These are phyloP conservation scores for Montipora efflorescens DNA, from an alignment of 64 coral and sea anemone genomes.

Conservation along the genomic window DNA sequence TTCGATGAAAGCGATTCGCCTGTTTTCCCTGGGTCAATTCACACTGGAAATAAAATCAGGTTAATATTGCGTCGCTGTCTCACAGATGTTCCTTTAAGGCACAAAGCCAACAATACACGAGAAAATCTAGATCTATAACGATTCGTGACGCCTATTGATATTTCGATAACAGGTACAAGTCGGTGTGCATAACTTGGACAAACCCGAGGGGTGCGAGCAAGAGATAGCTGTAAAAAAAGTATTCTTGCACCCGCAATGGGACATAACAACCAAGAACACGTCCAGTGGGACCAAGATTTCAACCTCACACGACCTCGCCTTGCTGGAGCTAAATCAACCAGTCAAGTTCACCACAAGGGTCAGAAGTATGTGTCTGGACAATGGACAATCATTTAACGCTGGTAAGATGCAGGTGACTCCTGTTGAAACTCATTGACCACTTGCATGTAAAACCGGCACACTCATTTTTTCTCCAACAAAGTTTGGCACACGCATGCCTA, in stretches of 20 bases:
- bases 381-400: conserved; percentile 39
- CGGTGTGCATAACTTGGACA: conserved; percentile 82
- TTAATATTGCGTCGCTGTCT: too few relatives aligned
- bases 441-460: too few relatives aligned
- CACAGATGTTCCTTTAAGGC: too few relatives aligned
- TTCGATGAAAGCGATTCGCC: too few relatives aligned
- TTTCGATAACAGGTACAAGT: conserved; percentile 65
- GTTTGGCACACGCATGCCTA: too few relatives aligned
- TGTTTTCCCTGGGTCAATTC: too few relatives aligned
- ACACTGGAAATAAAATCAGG: too few relatives aligned
- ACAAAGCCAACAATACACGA: not conserved
- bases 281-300: conserved; percentile 56
- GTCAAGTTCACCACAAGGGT: conserved; percentile 63
- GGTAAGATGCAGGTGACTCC: conserved; percentile 34
- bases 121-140: not conserved
- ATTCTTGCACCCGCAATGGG: conserved; percentile 84
- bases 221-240: conserved; percentile 78
- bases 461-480: too few relatives aligned
- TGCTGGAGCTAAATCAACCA: conserved; percentile 70
- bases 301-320: conserved; percentile 78
- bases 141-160: not conserved
- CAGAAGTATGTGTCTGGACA: conserved; percentile 73
- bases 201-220: conserved; percentile 59
- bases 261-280: conserved; percentile 67
- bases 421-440: too few relatives aligned